Percentiles rank a stretch among this genome's conserved stretches.
These are phyloP conservation scores for Lasioglossum oenotherae DNA, from an alignment of 2,888 invertebrate species.

Conservation along the genomic window DNA sequence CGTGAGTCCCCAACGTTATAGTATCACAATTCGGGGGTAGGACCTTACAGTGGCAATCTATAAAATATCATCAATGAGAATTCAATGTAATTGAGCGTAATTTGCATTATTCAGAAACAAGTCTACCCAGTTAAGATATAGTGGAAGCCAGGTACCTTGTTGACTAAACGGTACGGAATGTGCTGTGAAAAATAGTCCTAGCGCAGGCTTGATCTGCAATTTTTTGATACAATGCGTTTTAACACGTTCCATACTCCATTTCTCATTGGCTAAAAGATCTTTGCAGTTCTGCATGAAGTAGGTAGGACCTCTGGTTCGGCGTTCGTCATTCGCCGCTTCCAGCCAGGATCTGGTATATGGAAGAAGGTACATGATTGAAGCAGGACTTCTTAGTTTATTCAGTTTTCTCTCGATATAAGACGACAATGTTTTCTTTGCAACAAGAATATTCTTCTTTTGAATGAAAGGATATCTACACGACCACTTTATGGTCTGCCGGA, in stretches of 20 bases:
- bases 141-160: slow-evolving; percentile 19
- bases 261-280: background rate
- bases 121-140: too few relatives aligned
- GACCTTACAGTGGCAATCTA: slow-evolving; percentile 73
- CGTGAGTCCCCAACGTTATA: slow-evolving; percentile 71
- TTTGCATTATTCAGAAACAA: too few relatives aligned
- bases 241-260: background rate
- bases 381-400: too few relatives aligned
- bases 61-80: background rate
- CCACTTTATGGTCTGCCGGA: too few relatives aligned
- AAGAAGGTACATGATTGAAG: slow-evolving; percentile 6
- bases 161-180: background rate
- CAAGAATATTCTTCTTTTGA: too few relatives aligned
- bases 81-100: too few relatives aligned
- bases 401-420: too few relatives aligned
- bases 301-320: slow-evolving; percentile 60
- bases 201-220: slow-evolving; percentile 56
- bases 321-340: slow-evolving; percentile 73
- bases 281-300: slow-evolving; percentile 32
- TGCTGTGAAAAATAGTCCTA: slow-evolving; percentile 57
- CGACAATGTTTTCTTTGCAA: too few relatives aligned
- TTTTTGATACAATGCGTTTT: slow-evolving; percentile 30
- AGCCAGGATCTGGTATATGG: slow-evolving; percentile 72
- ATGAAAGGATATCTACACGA: too few relatives aligned
- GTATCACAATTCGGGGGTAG: slow-evolving; percentile 72